Evolutionary conservation across 1,140 invertebrate species (phyloP).

Genomic region (Camponotus floridanus): DNA sequence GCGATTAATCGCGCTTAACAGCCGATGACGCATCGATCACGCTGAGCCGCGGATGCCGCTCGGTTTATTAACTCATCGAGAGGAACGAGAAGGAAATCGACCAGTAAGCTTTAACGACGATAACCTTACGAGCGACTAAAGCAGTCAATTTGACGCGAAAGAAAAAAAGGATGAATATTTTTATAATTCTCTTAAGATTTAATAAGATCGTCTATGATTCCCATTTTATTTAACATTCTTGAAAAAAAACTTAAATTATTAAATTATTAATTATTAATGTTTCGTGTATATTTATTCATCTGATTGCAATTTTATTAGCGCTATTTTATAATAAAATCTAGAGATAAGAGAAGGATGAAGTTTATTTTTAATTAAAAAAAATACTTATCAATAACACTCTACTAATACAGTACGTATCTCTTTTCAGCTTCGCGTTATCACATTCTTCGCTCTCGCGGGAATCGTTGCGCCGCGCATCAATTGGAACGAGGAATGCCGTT

Average conservation of each 20-base stretch:
- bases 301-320: conserved; percentile 2
- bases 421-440: conserved; percentile 52
- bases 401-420: not conserved
- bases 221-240: not conserved
- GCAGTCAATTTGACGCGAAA: conserved; percentile 16
- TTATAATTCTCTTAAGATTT: conserved; percentile 16
- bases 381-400: not conserved
- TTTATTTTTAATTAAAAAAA: not conserved
- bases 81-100: conserved; percentile 44
- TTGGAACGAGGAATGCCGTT: conserved; percentile 73
- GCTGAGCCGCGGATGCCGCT: conserved; percentile 40
- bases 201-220: not conserved
- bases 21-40: conserved; percentile 59
- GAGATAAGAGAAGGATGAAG: too few species aligned
- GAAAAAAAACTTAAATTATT: not conserved
- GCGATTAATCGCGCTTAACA: conserved; percentile 66
- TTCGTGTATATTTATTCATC: not conserved
- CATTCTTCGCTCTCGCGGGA: conserved; percentile 67
- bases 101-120: conserved; percentile 31
- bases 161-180: not conserved
- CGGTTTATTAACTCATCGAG: conserved; percentile 51
- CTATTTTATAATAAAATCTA: not conserved
- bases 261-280: not conserved
- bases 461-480: conserved; percentile 69
- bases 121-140: conserved; percentile 14